phyloP scores from a whole-genome alignment of 2,113 vertebrate species.

The Amphilophus citrinellus region DNA sequence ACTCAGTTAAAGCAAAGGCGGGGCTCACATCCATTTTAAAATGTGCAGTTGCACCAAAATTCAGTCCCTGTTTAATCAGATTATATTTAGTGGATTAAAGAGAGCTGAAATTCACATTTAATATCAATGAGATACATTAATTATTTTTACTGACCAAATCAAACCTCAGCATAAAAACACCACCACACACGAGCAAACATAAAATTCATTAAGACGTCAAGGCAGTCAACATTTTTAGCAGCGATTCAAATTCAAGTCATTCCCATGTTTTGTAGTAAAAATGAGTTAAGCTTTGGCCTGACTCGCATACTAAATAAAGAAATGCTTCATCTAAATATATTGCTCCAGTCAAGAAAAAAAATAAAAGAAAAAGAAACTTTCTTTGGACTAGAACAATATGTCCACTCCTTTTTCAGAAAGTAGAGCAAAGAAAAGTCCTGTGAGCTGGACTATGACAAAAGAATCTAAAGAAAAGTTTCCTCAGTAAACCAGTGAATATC shows the following conservation, averaged over 20 bases:
- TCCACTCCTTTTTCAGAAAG: background rate
- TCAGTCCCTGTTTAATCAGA: background rate
- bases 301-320: constrained; percentile 12
- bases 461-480: background rate
- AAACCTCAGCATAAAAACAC: background rate
- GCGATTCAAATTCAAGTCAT: constrained; percentile 56
- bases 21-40: background rate
- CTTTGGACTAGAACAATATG: background rate
- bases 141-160: constrained; percentile 11
- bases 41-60: background rate
- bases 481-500: constrained; percentile 6
- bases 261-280: constrained; percentile 32
- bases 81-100: background rate
- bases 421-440: constrained; percentile 12
- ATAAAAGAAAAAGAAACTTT: background rate
- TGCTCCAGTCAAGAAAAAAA: background rate
- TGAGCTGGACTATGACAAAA: background rate
- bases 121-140: constrained; percentile 14
- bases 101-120: constrained; percentile 40
- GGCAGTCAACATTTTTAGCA: constrained; percentile 46
- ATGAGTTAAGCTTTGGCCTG: constrained; percentile 13
- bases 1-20: background rate
- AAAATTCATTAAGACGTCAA: constrained; percentile 30
- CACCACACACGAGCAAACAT: background rate
- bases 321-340: background rate